Conservation (phyloP, 2,113 vertebrate genomes). For the Aepyceros melampus region DNA sequence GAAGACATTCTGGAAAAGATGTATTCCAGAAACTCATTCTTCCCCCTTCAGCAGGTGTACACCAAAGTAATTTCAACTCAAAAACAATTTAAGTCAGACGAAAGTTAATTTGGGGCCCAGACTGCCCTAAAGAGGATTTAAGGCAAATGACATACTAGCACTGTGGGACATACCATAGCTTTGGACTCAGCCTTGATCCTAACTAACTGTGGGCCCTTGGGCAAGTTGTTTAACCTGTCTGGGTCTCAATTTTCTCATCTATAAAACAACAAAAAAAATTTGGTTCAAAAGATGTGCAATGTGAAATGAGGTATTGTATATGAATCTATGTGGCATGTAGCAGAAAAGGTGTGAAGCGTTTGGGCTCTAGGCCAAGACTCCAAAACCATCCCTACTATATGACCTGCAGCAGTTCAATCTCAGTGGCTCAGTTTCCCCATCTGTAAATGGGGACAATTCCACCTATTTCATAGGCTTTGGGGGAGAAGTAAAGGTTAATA, state of each 20-base stretch:
- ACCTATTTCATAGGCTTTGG: background rate
- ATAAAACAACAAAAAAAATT: background rate
- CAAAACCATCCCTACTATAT: background rate
- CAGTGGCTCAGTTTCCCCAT: background rate
- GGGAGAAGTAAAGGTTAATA: background rate
- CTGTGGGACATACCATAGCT: background rate
- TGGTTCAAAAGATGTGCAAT: background rate
- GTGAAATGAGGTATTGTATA: background rate
- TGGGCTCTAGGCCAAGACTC: background rate
- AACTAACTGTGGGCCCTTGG: background rate
- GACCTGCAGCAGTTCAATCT: background rate
- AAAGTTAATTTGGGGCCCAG: background rate
- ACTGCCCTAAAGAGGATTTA: background rate
- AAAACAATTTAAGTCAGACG: background rate
- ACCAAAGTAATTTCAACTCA: background rate
- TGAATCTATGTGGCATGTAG: background rate
- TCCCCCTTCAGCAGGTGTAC: background rate
- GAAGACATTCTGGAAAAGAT: background rate
- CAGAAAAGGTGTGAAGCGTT: background rate
- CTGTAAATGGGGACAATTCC: background rate
- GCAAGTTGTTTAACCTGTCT: background rate
- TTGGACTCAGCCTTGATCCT: background rate
- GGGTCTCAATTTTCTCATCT: background rate
- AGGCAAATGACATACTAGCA: background rate
- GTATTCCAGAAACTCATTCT: background rate